Conservation (phyloP, 2,888 invertebrate genomes). For the Mesochorus sp. region DNA sequence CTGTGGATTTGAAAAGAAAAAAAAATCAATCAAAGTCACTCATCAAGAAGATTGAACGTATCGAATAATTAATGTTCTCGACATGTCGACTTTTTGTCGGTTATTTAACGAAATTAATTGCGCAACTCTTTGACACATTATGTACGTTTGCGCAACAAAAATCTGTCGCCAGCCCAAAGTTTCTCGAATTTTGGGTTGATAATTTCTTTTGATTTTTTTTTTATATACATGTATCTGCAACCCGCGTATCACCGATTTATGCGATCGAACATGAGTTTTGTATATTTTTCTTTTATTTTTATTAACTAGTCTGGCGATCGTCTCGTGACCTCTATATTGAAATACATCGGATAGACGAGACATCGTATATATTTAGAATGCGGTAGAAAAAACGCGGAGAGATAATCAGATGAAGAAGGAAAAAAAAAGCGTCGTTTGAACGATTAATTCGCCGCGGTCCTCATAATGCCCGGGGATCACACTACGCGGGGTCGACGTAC, state of each 20-base stretch:
- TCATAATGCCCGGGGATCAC: conserved; percentile 35
- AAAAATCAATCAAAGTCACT: no score
- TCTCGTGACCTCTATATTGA: conserved; percentile 52
- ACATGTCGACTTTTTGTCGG: no score
- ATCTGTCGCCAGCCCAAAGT: no score
- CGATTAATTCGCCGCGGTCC: conserved; percentile 35
- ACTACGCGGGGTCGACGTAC: conserved; percentile 75
- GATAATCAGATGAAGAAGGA: conserved; percentile 9
- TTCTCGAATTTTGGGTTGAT: no score
- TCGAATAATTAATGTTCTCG: no score
- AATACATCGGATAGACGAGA: conserved; percentile 52
- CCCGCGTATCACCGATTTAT: neutral
- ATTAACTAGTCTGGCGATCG: conserved; percentile 29
- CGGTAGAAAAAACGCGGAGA: neutral
- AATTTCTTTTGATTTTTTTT: neutral
- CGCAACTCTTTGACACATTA: no score
- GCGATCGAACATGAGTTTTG: neutral
- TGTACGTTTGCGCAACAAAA: no score
- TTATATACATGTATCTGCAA: neutral
- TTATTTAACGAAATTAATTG: no score
- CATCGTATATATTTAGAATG: conserved; percentile 18
- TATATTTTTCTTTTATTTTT: conserved; percentile 18
- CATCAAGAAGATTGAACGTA: no score
- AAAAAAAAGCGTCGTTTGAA: conserved; percentile 28
- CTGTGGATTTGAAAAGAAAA: no score